Evolutionary conservation across 2,888 invertebrate genomes (phyloP).

Genomic region (Melipona bicolor): DNA sequence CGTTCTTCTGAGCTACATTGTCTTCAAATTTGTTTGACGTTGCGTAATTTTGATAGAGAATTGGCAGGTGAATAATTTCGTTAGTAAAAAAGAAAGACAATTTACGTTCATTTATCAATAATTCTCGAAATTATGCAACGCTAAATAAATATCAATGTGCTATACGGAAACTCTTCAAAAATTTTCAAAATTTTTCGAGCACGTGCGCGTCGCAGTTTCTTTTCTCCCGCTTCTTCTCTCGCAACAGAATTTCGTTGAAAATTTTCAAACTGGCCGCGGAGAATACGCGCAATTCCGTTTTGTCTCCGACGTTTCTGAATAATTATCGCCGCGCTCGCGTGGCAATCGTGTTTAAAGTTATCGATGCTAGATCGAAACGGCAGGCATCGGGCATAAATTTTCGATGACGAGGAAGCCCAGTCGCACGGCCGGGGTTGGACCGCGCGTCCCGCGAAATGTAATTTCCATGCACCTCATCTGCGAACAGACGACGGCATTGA

Average conservation of each 20-base stretch:
- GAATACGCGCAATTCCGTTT: background rate
- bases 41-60: too few species aligned
- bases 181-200: too few species aligned
- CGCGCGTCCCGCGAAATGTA: constrained; percentile 38
- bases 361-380: background rate
- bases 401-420: background rate
- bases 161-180: too few species aligned
- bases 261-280: background rate
- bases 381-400: background rate
- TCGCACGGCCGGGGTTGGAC: background rate
- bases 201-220: background rate
- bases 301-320: background rate
- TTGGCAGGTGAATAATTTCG: too few species aligned
- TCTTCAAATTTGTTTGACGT: too few species aligned
- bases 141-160: too few species aligned
- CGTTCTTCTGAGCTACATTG: too few species aligned
- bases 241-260: background rate
- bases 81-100: too few species aligned
- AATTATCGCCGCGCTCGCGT: background rate
- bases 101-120: too few species aligned
- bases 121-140: too few species aligned
- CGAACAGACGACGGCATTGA: constrained; percentile 32
- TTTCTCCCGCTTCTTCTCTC: background rate
- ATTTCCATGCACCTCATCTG: constrained; percentile 45
- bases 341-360: background rate